Base-by-base conservation (phyloP, 2,797 vertebrate species). In the Phoeniculus purpureus region DNA sequence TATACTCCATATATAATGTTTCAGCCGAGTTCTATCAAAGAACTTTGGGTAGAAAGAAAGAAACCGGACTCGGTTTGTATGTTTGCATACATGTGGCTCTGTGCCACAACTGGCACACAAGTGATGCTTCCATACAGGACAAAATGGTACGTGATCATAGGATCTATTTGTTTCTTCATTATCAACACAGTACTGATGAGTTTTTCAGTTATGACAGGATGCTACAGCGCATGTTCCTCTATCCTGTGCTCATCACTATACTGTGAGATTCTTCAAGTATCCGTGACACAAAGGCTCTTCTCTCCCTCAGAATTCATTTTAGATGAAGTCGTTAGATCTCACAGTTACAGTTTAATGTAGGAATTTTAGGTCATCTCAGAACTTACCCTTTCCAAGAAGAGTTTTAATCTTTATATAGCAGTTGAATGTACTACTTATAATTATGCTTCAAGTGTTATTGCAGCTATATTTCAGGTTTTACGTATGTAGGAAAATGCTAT, bases 391-490 rank as follows among this genome's bases (percentile, higher is more conserved):
- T 70, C 87, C 81, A 95, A 88, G 90, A 90, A 84, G 31, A 68
- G 68, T 87, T 91, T 92, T 91, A 94, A 93, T 94, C 87, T 95
- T 92, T 79, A 78, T 47, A 85, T 55, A 89, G 75, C 26, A 89
- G 86, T 91, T 91, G 68, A 92, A 93, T 87, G 88, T 66, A 79
- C 86, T 90, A 88, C 40, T 93, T 85, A 75, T 80, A 95, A 95
- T 95, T 95, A 95, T 27, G 55, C 66, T 93, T 91, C 90, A 90
- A 95, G 85, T 90, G 83, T 92, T 93, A 94, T 91, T 95, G 86
- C 93, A 80, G 91, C 86, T 75, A 90, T 95, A 96, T 95, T 93
- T 92, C 91, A 90, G 81, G 80, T 87, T 91, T 93, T 91, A 88
- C 40, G 11, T 83, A 91, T 40, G 70, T 56, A 93, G 74, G 86